Base-by-base conservation (phyloP, 2,888 invertebrate species). In the Thymelicus acteon region DNA sequence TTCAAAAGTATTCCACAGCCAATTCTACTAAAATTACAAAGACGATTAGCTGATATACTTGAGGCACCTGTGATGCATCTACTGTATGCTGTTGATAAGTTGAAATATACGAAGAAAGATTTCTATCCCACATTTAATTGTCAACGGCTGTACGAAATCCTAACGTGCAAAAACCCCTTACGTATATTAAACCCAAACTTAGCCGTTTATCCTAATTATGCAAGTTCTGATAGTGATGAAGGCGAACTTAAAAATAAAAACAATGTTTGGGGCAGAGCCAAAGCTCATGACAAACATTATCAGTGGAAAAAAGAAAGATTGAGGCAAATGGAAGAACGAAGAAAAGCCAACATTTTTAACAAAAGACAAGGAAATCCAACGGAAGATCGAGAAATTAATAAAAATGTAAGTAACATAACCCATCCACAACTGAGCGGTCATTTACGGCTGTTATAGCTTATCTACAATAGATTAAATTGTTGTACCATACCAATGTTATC, bases 51-150 rank as follows among this genome's bases (percentile, higher is more conserved):
- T 10, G 94, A 96, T 73, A 96, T 97, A 49, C 87, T 95, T 2
- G 96, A 97, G 80, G 95, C 96, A 74, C 97, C 97, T 0, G 94
- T 97, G 0, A 95, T 96, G 93, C 95, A 96, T 83, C 85, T 97
- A 4, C 91, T 97, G 47, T 91, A 95, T 74, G 96, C 97, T 0
- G 82, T 97, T 74, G 93, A 96, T 74, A 96, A 96, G 85, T 86
- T 97, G 7, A 94, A 95, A 75, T 95, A 96, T 78, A 91, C 88
- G 0, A 93, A 93, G 39, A 89, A 91, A 15, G 93, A 95, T 58
- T 96, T 96, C 80, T 97, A 96, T 83, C 96, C 97, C 0, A 85
- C 87, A 58, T 88, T 96, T 13, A 94, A 97, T 79, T 95, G 94
- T 66, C 92, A 94, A 60, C 92, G 92, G 75, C 83, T 97, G 3